Base-by-base conservation (phyloP, 2,888 invertebrate genomes). In the Protodeltote pygarga region DNA sequence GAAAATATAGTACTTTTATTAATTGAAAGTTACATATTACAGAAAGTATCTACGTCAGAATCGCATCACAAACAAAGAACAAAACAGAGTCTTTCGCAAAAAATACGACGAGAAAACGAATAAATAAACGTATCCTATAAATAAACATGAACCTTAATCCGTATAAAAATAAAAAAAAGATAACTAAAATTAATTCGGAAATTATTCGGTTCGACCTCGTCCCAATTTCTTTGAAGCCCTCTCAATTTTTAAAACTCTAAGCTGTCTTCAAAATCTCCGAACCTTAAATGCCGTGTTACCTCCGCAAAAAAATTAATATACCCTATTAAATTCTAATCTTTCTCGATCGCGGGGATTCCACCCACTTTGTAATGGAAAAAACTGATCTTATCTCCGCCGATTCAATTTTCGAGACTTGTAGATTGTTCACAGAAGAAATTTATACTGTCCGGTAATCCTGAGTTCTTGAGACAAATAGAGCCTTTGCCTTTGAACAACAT, bases 351-450 rank as follows among this genome's bases (percentile, higher is more conserved):
- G 61, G 61, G 46, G 57, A 58, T 52, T 64, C 48, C 49, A 45
- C 49, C 65, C 75, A 77, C 68, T 78, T 73, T 73, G 73, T 75
- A 76, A 79, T 79, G 75, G 74, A 76, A 79, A 74, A 73, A 81
- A 75, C 51, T 71, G 77, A 78, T 81, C 72, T 46, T 76, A 79
- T 81, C 81, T 62, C 29, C 50, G 17, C 44, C 50, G 67, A 81
- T 81, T 78, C 79, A 80, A 80, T 81, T 80, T 77, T 54, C 65
- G 75, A 73, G 72, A 60, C 59, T 67, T 64, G 71, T 64, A 63
- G 69, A 71, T 67, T 75, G 65, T 71, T 66, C 66, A 54, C 47
- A 58, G 59, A 63, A 66, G 61, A 71, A 77, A 75, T 74, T 78
- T 73, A 78, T 79, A 76, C 68, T 65, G 60, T 50, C 57, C 64